Evolutionary conservation across 2,888 invertebrate genomes (phyloP).

Genomic region (Metallyticus violacea): DNA sequence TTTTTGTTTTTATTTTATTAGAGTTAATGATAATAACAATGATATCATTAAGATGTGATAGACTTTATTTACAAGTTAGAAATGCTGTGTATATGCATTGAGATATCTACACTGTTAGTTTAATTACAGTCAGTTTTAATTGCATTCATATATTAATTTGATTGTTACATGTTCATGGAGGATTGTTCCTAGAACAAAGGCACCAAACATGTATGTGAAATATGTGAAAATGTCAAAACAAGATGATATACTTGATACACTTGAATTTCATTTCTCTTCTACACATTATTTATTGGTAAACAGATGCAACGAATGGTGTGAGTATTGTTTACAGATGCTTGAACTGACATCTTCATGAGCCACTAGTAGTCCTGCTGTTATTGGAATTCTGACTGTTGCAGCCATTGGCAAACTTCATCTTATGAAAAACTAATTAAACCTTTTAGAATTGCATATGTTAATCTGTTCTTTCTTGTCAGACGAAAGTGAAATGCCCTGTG

Average conservation of each 20-base stretch:
- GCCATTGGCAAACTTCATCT: no score
- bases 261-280: neutral
- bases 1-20: slow-evolving; percentile 26
- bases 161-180: neutral
- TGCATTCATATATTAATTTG: neutral
- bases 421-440: no score
- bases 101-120: neutral
- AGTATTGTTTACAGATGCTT: no score
- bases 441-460: no score
- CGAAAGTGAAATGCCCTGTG: no score
- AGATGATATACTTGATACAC: neutral
- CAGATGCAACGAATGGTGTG: no score
- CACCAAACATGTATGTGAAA: neutral
- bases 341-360: no score
- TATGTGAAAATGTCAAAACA: neutral
- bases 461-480: no score
- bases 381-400: no score
- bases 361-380: no score
- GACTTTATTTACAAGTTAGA: slow-evolving; percentile 3
- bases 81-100: neutral
- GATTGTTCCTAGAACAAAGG: neutral
- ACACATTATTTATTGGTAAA: neutral
- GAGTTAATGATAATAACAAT: neutral
- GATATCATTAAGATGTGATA: slow-evolving; percentile 25
- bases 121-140: neutral